Percentiles rank a stretch among this genome's conserved stretches.
phyloP scores from a whole-genome alignment of 1,140 invertebrate species.

The Harlomillsia oculata region DNA sequence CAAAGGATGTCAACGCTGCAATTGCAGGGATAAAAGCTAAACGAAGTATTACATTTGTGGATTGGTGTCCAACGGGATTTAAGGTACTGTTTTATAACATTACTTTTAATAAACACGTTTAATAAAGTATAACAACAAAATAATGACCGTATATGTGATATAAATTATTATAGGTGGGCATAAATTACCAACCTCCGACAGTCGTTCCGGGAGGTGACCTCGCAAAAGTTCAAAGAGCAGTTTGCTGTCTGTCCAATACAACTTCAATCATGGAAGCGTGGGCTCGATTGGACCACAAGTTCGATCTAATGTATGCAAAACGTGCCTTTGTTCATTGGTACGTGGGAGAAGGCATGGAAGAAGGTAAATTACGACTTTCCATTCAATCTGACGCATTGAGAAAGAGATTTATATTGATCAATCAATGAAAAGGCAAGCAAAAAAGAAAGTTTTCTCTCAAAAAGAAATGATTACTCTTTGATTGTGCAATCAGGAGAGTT shows the following conservation, averaged over 20 bases:
- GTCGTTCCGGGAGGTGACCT: slow-evolving; percentile 45
- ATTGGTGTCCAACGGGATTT: slow-evolving; percentile 52
- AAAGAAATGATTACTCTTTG: neutral
- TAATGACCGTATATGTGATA: neutral
- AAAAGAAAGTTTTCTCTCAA: no score
- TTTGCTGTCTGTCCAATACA: slow-evolving; percentile 33
- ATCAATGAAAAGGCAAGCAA: no score
- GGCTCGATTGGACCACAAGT: slow-evolving; percentile 51
- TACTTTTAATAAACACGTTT: no score
- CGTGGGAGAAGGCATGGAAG: slow-evolving; percentile 70
- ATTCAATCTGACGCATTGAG: no score
- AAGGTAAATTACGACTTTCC: no score
- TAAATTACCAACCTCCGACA: slow-evolving; percentile 41
- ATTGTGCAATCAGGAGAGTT: slow-evolving; percentile 40
- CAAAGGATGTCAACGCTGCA: slow-evolving; percentile 59
- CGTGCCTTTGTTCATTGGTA: slow-evolving; percentile 68
- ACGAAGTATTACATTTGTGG: slow-evolving; percentile 71
- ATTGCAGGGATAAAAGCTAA: slow-evolving; percentile 78
- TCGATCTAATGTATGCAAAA: slow-evolving; percentile 55
- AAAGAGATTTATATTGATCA: no score
- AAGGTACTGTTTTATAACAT: no score
- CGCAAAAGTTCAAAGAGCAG: slow-evolving; percentile 43
- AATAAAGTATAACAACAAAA: no score
- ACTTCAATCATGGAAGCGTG: slow-evolving; percentile 45
- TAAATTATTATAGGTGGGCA: slow-evolving; percentile 18